Evolutionary conservation across 2,888 invertebrate species (phyloP).

Genomic region (Salticus scenicus): DNA sequence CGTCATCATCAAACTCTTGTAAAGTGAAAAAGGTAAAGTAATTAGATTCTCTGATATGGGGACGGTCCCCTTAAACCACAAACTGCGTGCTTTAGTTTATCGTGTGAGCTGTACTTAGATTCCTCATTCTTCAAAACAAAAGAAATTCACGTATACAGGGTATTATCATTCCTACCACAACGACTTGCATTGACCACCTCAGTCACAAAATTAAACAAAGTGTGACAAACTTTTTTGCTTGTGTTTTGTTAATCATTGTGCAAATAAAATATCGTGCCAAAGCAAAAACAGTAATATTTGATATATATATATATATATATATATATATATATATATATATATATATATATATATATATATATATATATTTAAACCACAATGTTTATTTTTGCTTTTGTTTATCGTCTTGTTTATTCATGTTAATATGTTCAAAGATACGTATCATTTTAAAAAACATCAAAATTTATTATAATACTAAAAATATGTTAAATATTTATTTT

Average conservation of each 20-base stretch:
- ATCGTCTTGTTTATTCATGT: too few species aligned
- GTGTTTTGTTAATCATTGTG: neutral
- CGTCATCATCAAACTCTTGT: too few species aligned
- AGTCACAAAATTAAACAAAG: neutral
- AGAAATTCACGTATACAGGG: neutral
- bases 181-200: neutral
- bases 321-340: neutral
- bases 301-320: too few species aligned
- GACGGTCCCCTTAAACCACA: neutral
- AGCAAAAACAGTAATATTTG: too few species aligned
- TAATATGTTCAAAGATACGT: too few species aligned
- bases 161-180: neutral
- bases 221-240: neutral
- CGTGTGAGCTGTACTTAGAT: neutral
- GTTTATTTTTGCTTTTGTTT: too few species aligned
- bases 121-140: conserved; percentile 9
- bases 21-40: too few species aligned
- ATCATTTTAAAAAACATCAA: too few species aligned
- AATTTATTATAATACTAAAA: too few species aligned
- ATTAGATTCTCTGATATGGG: neutral
- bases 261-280: too few species aligned
- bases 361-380: neutral
- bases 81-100: neutral
- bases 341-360: neutral
- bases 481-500: too few species aligned